Evolutionary conservation across 2,797 vertebrate genomes (phyloP).

Genomic region (Characodon lateralis): DNA sequence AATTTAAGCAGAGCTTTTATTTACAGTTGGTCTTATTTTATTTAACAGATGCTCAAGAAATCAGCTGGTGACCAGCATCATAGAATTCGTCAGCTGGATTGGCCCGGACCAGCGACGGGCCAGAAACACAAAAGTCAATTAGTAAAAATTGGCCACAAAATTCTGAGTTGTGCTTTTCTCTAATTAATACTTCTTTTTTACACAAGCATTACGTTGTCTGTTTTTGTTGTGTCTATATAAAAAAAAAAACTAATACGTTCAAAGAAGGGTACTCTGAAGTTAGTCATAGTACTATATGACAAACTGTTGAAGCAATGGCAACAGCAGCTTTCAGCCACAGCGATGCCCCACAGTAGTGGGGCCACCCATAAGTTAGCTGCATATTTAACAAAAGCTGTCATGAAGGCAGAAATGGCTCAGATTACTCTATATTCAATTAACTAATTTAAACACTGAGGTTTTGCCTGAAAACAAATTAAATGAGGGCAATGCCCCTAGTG

Average conservation of each 20-base stretch:
- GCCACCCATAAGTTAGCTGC: conserved; percentile 36
- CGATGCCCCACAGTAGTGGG: conserved; percentile 26
- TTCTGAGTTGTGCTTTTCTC: neutral
- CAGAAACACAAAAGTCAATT: neutral
- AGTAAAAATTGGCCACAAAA: neutral
- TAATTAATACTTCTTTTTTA: neutral
- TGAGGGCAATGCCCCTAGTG: neutral
- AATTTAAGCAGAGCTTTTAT: neutral
- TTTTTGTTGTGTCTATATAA: neutral
- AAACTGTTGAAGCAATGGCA: neutral
- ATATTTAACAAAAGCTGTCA: conserved; percentile 9
- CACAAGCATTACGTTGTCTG: no score
- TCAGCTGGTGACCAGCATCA: neutral
- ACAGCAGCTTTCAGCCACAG: conserved; percentile 35
- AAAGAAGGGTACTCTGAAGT: neutral
- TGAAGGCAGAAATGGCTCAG: conserved; percentile 6
- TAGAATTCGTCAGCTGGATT: neutral
- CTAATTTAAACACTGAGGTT: neutral
- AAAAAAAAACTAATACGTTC: neutral
- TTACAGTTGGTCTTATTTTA: neutral
- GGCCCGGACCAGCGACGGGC: neutral
- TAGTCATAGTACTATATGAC: neutral
- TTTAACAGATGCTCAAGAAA: neutral
- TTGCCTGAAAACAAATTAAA: neutral
- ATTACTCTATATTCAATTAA: conserved; percentile 2